phyloP scores from a whole-genome alignment of 2,888 invertebrate species.

The Synanthedon tipuliformis region DNA sequence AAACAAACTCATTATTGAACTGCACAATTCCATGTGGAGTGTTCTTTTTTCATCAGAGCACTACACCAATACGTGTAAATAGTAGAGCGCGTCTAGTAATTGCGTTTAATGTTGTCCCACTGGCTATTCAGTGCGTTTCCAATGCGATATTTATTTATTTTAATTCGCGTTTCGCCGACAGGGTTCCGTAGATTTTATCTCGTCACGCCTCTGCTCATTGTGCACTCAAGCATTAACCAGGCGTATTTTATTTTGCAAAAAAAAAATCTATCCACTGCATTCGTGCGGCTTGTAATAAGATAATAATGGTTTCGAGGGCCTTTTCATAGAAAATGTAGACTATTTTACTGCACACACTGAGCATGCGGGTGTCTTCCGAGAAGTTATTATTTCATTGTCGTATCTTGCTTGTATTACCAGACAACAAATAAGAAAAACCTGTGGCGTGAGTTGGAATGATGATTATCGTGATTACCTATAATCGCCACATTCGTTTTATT shows the following conservation, averaged over 20 bases:
- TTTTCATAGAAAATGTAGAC: conserved; percentile 18
- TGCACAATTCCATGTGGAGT: conserved; percentile 23
- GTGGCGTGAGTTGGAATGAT: no score
- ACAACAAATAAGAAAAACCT: no score
- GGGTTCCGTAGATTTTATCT: conserved; percentile 57
- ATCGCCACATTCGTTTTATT: no score
- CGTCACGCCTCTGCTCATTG: conserved; percentile 51
- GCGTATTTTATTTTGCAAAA: conserved; percentile 39
- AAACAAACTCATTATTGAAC: conserved; percentile 26
- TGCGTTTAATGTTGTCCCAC: conserved; percentile 55
- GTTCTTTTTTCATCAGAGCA: conserved; percentile 25
- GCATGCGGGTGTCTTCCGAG: not conserved
- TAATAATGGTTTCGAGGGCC: conserved; percentile 23
- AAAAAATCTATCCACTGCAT: conserved; percentile 30
- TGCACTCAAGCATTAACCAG: conserved; percentile 21
- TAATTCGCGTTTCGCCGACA: conserved; percentile 49
- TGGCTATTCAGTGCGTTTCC: conserved; percentile 56
- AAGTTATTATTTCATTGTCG: not conserved
- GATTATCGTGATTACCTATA: no score
- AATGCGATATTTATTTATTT: conserved; percentile 58
- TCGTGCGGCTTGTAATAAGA: conserved; percentile 41
- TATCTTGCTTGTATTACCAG: no score
- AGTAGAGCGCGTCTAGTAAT: conserved; percentile 41
- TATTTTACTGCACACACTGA: conserved; percentile 7
- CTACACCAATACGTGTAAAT: conserved; percentile 37